These are phyloP conservation scores for Aplodontia rufa DNA, from an alignment of 2,113 vertebrate genomes.

Conservation along the genomic window DNA sequence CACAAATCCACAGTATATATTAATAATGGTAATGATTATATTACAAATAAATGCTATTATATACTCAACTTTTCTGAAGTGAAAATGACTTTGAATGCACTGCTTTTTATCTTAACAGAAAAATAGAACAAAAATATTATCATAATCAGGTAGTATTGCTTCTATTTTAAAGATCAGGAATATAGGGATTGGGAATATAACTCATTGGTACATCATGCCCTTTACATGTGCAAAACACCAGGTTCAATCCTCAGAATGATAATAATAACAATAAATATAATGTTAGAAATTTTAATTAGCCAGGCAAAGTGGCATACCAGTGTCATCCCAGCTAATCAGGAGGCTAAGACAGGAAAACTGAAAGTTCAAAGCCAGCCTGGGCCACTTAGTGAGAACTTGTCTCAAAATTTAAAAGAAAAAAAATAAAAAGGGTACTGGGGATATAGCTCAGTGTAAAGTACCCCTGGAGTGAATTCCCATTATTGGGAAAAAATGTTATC, in stretches of 20 bases:
- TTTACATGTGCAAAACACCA: not conserved
- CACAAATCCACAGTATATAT: not conserved
- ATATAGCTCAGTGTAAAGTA: no score
- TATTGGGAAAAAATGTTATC: not conserved
- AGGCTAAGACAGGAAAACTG: no score
- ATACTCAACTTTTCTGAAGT: not conserved
- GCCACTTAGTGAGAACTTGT: no score
- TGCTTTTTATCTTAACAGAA: not conserved
- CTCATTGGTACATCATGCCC: not conserved
- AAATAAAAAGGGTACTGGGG: no score
- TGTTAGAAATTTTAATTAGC: not conserved
- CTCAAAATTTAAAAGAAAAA: no score
- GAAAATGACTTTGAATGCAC: not conserved
- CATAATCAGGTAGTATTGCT: not conserved
- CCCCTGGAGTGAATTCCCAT: no score
- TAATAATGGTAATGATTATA: not conserved
- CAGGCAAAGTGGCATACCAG: no score
- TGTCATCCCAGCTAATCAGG: no score
- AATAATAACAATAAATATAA: no score
- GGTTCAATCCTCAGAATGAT: not conserved
- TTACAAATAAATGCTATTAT: not conserved
- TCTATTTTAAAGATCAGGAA: not conserved
- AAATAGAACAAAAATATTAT: not conserved
- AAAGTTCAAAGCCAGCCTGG: no score
- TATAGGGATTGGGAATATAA: not conserved